Percentiles rank a stretch among this genome's conserved stretches.
Evolutionary conservation across 2,888 invertebrate species (phyloP).

Genomic region (Acrobasis consociella): DNA sequence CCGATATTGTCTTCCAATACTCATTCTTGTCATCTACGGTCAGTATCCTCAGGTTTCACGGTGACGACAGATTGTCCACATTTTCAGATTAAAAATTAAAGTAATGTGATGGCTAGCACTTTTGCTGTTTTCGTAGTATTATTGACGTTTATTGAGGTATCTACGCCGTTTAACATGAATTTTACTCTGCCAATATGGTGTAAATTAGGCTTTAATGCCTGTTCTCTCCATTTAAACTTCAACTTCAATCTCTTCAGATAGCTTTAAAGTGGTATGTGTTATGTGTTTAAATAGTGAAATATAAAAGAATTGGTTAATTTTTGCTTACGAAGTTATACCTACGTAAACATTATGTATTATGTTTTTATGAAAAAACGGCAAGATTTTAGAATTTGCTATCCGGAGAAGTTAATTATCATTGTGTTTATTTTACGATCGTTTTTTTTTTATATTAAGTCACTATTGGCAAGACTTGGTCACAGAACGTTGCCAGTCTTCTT

Average conservation of each 20-base stretch:
- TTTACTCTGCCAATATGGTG: conserved; percentile 48
- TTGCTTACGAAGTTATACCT: not conserved
- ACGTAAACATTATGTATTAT: no score
- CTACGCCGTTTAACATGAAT: conserved; percentile 42
- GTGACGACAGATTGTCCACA: not conserved
- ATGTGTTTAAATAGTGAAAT: conserved; percentile 13
- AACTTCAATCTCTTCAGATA: conserved; percentile 41
- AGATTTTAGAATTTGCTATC: no score
- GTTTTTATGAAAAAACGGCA: no score
- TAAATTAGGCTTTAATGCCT: conserved; percentile 37
- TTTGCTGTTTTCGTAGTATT: conserved; percentile 35
- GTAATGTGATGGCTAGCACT: conserved; percentile 28
- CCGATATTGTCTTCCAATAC: not conserved
- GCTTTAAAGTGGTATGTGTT: conserved; percentile 38
- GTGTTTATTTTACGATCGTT: no score
- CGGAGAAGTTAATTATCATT: no score
- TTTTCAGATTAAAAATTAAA: not conserved
- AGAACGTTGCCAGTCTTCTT: no score
- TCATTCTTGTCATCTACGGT: not conserved
- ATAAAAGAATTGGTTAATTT: not conserved
- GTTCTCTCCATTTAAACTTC: conserved; percentile 43
- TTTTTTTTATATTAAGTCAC: no score
- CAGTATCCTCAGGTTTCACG: not conserved
- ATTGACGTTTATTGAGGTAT: conserved; percentile 49
- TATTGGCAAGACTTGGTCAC: no score